phyloP scores from a whole-genome alignment of 2,888 invertebrate species.

The Drosophila nr. fundita region DNA sequence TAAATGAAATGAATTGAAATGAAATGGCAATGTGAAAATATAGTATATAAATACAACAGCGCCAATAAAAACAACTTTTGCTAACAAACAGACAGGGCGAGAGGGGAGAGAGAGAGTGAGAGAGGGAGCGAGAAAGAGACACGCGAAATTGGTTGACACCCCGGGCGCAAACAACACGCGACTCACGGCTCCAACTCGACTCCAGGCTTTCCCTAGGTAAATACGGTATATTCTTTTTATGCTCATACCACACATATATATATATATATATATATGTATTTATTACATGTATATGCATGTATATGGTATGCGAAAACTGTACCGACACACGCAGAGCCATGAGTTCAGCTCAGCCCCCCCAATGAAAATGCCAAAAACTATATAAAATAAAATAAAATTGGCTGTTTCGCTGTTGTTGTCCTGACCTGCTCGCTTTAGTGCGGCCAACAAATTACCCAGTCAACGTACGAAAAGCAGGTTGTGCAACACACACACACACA shows the following conservation, averaged over 20 bases:
- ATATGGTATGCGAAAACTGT: slow-evolving; percentile 63
- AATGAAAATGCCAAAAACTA: slow-evolving; percentile 75
- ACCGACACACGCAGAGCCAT: slow-evolving; percentile 66
- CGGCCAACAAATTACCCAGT: slow-evolving; percentile 74
- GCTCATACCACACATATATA: not conserved
- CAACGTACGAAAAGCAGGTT: slow-evolving; percentile 72
- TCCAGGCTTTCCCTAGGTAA: slow-evolving; percentile 59
- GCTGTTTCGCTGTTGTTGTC: slow-evolving; percentile 44
- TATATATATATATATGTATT: slow-evolving; percentile 25
- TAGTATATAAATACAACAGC: slow-evolving; percentile 36
- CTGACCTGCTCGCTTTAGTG: slow-evolving; percentile 51
- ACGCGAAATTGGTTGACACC: slow-evolving; percentile 79
- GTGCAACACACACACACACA: slow-evolving; percentile 41
- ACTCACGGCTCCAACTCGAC: slow-evolving; percentile 41
- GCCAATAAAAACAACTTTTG: slow-evolving; percentile 62
- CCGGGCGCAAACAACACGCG: slow-evolving; percentile 63
- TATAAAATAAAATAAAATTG: slow-evolving; percentile 75
- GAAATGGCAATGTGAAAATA: slow-evolving; percentile 74
- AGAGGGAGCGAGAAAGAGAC: slow-evolving; percentile 25
- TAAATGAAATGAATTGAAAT: slow-evolving; percentile 78
- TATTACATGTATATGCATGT: not conserved
- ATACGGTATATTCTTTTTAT: slow-evolving; percentile 45
- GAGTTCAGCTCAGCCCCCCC: not conserved
- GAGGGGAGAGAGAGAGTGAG: not conserved
- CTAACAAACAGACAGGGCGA: slow-evolving; percentile 23